Evolutionary conservation across 2,797 vertebrate species (phyloP).

Genomic region (Dryobates pubescens): DNA sequence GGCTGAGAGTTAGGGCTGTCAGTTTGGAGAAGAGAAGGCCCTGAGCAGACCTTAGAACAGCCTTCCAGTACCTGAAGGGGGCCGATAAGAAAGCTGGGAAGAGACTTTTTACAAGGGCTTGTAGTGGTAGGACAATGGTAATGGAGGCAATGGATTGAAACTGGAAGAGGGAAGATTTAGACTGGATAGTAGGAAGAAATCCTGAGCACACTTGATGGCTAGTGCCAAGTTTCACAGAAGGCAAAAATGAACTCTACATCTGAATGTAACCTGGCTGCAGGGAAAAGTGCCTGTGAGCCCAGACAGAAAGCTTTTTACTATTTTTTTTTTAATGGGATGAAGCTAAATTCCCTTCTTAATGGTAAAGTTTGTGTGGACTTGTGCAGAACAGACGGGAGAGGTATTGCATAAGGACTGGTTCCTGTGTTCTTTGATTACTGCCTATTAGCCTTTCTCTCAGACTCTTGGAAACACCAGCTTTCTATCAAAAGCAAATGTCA

Average conservation of each 20-base stretch:
- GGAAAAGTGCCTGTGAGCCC: not conserved
- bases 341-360: slow-evolving; percentile 1
- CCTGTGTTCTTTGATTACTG: slow-evolving; percentile 50
- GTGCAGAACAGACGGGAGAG: slow-evolving; percentile 10
- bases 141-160: not conserved
- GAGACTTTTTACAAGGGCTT: not conserved
- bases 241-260: not conserved
- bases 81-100: not conserved
- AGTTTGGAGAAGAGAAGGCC: not conserved
- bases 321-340: not conserved
- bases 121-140: no score
- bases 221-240: not conserved
- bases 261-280: not conserved
- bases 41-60: not conserved
- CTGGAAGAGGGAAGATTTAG: not conserved
- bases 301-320: not conserved
- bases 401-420: slow-evolving; percentile 17
- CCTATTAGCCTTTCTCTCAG: slow-evolving; percentile 48
- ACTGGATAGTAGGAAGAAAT: not conserved
- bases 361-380: slow-evolving; percentile 17
- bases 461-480: slow-evolving; percentile 38
- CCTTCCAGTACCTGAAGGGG: not conserved
- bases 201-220: not conserved
- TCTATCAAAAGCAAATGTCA: slow-evolving; percentile 61
- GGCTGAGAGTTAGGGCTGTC: not conserved